A percentile compares a stretch with the other conserved stretches of the same genome.
phyloP scores from a whole-genome alignment of 2,888 invertebrate species.

The Nymphalis urticae region DNA sequence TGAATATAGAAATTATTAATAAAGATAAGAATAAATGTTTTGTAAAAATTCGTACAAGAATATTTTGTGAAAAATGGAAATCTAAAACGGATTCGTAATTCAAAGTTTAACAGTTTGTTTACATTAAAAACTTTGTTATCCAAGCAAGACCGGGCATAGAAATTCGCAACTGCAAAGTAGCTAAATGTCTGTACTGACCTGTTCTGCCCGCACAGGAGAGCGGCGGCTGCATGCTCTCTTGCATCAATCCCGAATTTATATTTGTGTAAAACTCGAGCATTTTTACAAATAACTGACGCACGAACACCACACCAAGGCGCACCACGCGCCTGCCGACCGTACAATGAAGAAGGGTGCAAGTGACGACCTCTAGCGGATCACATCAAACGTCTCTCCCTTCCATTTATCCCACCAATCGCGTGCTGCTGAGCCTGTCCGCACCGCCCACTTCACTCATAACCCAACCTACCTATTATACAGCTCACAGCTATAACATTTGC shows the following conservation, averaged over 20 bases:
- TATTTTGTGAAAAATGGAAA: too few species aligned
- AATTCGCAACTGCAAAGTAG: constrained; percentile 32
- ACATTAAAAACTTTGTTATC: neutral
- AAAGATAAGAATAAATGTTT: too few species aligned
- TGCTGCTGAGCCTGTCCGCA: constrained; percentile 42
- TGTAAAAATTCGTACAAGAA: too few species aligned
- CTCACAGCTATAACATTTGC: constrained; percentile 67
- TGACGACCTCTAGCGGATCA: constrained; percentile 43
- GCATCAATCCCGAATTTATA: constrained; percentile 82
- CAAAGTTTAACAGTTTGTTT: neutral
- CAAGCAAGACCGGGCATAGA: neutral
- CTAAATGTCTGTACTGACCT: constrained; percentile 71
- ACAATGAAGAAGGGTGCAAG: constrained; percentile 53
- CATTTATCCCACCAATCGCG: constrained; percentile 57
- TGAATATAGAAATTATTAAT: too few species aligned
- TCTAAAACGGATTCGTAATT: too few species aligned
- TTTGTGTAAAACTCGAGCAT: constrained; percentile 88
- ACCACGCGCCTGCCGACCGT: constrained; percentile 53
- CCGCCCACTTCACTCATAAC: constrained; percentile 60
- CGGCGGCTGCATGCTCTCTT: constrained; percentile 80
- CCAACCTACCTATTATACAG: constrained; percentile 73
- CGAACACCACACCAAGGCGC: constrained; percentile 45
- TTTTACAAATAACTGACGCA: constrained; percentile 54
- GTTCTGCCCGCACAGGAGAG: constrained; percentile 84
- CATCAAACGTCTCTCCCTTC: constrained; percentile 51